These are phyloP conservation scores for Syncerus caffer DNA, from an alignment of 2,797 vertebrate genomes.

Conservation along the genomic window DNA sequence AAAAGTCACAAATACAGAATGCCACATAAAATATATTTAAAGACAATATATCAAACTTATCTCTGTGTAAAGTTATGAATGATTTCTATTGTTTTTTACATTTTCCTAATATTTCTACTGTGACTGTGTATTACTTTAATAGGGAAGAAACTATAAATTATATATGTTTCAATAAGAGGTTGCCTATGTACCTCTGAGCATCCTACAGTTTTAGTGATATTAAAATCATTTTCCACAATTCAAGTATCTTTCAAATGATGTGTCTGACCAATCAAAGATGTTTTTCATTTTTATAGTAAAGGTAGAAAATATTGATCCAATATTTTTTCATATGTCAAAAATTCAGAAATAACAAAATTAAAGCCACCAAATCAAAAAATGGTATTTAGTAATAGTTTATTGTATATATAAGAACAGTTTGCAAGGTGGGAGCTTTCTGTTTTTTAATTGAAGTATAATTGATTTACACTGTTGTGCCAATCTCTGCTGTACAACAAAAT, in stretches of 20 bases:
- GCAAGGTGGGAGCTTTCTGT: background rate
- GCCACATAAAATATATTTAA: background rate
- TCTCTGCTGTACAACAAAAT: background rate
- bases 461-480: background rate
- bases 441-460: background rate
- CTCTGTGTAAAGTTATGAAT: background rate
- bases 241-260: background rate
- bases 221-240: constrained; percentile 22
- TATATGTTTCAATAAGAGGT: background rate
- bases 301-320: background rate
- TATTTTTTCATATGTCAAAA: background rate
- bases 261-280: background rate
- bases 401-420: background rate
- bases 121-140: background rate
- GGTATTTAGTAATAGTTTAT: background rate
- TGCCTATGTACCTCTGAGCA: background rate
- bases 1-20: background rate
- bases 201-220: background rate
- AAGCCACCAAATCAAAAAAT: background rate
- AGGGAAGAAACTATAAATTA: background rate
- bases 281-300: background rate
- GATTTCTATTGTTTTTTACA: background rate
- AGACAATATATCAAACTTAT: background rate
- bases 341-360: background rate
- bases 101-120: background rate